Percentiles rank a stretch among this genome's conserved stretches.
Conservation (phyloP, 1,140 invertebrate genomes). For the Probaryconus sp. region DNA sequence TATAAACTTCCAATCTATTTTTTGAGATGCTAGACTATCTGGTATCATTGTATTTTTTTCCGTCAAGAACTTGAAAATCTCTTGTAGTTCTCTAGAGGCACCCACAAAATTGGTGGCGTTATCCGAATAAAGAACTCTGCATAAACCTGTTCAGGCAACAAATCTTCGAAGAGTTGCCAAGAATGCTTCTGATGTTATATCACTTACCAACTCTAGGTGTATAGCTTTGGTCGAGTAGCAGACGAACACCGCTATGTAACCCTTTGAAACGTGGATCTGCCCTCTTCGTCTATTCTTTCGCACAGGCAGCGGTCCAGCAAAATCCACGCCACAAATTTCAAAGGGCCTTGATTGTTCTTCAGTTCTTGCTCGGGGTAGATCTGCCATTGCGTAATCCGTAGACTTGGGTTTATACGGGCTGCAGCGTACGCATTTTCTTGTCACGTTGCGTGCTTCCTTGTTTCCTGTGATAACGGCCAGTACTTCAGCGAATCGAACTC, state of each 20-base stretch:
- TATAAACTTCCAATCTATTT: neutral
- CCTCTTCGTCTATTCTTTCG: slow-evolving; percentile 2
- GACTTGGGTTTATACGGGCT: neutral
- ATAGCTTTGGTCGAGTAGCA: slow-evolving; percentile 40
- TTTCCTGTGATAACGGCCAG: slow-evolving; percentile 4
- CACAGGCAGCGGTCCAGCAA: neutral
- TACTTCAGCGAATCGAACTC: neutral
- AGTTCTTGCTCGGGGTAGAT: neutral
- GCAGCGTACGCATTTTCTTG: neutral
- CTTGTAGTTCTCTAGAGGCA: neutral
- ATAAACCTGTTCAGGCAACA: slow-evolving; percentile 1
- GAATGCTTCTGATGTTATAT: slow-evolving; percentile 9
- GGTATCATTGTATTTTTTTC: too few species aligned
- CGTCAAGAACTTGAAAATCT: neutral
- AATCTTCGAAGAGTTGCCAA: slow-evolving; percentile 7
- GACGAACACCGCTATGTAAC: slow-evolving; percentile 4
- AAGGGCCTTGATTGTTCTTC: neutral
- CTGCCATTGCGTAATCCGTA: slow-evolving; percentile 1
- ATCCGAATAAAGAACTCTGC: slow-evolving; percentile 7
- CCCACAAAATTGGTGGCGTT: slow-evolving; percentile 23
- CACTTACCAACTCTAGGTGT: slow-evolving; percentile 7
- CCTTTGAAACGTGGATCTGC: slow-evolving; percentile 1
- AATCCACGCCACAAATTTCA: slow-evolving; percentile 5
- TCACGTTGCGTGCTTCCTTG: neutral
- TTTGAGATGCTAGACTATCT: too few species aligned